phyloP scores from a whole-genome alignment of 2,797 vertebrate species.

The Dromococcyx pavoninus region DNA sequence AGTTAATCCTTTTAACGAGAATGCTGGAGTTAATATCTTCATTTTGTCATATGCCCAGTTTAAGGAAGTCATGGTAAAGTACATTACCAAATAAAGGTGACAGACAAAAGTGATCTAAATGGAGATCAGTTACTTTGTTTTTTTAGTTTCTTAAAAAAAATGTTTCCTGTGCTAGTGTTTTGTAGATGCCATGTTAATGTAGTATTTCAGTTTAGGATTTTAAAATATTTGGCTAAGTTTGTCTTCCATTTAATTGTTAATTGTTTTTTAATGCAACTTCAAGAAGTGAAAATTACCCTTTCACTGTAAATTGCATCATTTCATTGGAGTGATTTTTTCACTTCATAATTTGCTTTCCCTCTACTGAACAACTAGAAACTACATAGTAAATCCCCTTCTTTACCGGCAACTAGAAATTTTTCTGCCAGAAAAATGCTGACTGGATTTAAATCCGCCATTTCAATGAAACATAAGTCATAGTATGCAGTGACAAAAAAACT shows the following conservation, averaged over 20 bases:
- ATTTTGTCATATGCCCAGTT: not conserved
- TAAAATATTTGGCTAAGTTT: not conserved
- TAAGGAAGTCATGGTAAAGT: not conserved
- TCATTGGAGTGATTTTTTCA: not conserved
- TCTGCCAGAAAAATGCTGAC: not conserved
- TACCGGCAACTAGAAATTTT: not conserved
- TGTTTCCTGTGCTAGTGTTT: not conserved
- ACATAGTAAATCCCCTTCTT: not conserved
- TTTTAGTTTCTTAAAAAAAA: not conserved
- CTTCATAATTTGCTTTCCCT: not conserved
- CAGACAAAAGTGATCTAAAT: not conserved
- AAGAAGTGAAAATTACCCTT: not conserved
- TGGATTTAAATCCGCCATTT: not conserved
- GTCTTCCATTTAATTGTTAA: not conserved
- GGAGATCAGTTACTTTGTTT: not conserved
- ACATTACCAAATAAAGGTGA: not conserved
- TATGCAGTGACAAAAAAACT: not conserved
- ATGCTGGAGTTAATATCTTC: not conserved
- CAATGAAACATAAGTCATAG: not conserved
- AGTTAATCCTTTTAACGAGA: not conserved
- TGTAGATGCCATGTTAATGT: not conserved
- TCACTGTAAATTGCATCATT: not conserved
- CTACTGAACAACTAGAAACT: not conserved
- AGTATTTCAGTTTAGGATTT: not conserved
- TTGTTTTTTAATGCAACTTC: not conserved